These are phyloP conservation scores for Gopherus evgoodei DNA, from an alignment of 2,113 vertebrate genomes.

Conservation along the genomic window DNA sequence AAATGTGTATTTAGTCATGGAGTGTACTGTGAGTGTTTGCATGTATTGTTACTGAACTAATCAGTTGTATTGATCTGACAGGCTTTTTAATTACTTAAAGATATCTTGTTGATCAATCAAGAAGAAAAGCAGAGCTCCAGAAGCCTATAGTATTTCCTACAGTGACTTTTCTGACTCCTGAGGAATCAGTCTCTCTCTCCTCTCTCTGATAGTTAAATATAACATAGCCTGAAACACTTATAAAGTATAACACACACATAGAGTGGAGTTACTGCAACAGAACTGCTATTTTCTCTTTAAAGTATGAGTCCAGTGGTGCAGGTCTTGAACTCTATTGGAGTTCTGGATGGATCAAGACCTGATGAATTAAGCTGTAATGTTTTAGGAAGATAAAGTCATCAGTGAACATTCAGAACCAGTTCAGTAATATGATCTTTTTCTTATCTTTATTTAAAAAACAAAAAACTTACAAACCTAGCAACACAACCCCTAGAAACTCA, in stretches of 20 bases:
- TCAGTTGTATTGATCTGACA: background rate
- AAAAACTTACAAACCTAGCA: background rate
- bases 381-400: background rate
- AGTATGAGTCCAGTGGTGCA: background rate
- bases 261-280: background rate
- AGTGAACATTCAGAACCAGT: background rate
- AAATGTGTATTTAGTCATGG: background rate
- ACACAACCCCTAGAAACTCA: background rate
- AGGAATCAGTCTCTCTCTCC: background rate
- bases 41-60: background rate
- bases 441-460: background rate
- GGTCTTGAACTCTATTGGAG: background rate
- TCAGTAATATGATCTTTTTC: background rate
- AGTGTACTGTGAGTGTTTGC: background rate
- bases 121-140: background rate
- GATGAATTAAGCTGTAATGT: background rate
- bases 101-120: background rate
- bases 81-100: slow-evolving; percentile 4
- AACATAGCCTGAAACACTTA: background rate
- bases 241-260: background rate
- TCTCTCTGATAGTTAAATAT: background rate
- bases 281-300: background rate
- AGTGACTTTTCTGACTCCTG: accelerated
- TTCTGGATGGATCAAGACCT: background rate
- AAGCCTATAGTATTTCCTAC: background rate